Percentiles rank a stretch among this genome's conserved stretches.
Conservation (phyloP, 2,113 vertebrate genomes). For the Pangasianodon hypophthalmus region DNA sequence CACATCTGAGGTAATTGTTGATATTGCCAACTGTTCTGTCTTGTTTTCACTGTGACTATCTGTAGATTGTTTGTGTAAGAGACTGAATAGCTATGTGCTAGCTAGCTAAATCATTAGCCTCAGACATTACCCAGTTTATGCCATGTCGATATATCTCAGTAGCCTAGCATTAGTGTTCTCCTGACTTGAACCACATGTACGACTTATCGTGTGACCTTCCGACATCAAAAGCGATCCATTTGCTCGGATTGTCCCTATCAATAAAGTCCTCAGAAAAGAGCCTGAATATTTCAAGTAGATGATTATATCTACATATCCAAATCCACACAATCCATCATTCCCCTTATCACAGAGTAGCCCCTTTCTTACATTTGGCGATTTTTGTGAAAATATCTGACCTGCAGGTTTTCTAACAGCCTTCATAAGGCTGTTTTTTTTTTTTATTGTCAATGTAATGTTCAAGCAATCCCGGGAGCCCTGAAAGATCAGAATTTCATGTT, state of each 20-base stretch:
- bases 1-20: neutral
- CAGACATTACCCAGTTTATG: neutral
- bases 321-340: no score
- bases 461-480: neutral
- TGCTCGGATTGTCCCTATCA: neutral
- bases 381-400: conserved; percentile 21
- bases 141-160: neutral
- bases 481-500: neutral
- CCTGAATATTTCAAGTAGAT: neutral
- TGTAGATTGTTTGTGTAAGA: neutral
- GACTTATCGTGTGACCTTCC: neutral
- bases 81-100: neutral
- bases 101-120: neutral
- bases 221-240: neutral
- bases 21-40: neutral
- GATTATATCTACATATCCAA: neutral
- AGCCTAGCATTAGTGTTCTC: neutral
- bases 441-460: neutral
- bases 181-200: neutral
- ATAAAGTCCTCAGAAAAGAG: neutral
- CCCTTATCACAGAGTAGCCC: neutral
- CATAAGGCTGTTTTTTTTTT: neutral
- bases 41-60: neutral
- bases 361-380: neutral
- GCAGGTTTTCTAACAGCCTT: neutral